Conservation (phyloP, 2,797 vertebrate species). For the Halcyon chelicuti region DNA sequence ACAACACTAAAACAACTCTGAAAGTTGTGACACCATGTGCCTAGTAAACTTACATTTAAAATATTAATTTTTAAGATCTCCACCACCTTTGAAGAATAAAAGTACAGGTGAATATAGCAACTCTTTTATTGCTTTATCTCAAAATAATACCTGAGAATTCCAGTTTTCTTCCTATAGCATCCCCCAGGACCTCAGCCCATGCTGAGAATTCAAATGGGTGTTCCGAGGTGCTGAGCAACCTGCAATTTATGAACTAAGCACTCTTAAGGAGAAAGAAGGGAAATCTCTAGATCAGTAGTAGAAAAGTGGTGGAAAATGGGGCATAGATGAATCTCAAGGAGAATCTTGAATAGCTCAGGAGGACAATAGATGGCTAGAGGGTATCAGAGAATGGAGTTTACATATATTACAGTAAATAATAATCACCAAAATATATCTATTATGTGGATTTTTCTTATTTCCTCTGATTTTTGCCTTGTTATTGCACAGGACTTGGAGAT, state of each 20-base stretch:
- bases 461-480: background rate
- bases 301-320: background rate
- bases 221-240: background rate
- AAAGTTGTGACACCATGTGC: background rate
- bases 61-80: background rate
- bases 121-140: background rate
- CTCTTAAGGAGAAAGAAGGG: background rate
- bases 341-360: background rate
- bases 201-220: background rate
- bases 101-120: background rate
- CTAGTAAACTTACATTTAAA: background rate
- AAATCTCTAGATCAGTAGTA: background rate
- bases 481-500: background rate
- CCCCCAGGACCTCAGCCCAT: background rate
- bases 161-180: background rate
- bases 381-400: background rate
- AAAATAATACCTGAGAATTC: background rate
- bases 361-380: background rate
- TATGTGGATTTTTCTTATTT: background rate
- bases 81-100: background rate
- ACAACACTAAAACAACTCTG: background rate
- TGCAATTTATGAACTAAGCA: background rate
- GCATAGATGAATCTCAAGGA: background rate
- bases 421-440: background rate
- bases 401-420: background rate